Percentiles rank a stretch among this genome's conserved stretches.
These are phyloP conservation scores for Notodonta dromedarius DNA, from an alignment of 2,888 invertebrate species.

Conservation along the genomic window DNA sequence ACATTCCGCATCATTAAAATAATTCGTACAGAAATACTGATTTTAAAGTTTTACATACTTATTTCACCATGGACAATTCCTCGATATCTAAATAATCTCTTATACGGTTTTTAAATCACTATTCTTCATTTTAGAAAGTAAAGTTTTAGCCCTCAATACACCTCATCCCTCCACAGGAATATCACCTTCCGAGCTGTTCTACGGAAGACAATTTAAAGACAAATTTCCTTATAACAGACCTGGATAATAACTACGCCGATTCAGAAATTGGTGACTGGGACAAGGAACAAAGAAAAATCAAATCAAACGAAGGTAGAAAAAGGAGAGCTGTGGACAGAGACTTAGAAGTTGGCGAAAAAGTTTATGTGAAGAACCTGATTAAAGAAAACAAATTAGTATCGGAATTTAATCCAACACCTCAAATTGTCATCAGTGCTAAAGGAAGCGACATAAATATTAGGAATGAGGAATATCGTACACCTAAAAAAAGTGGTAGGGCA, in stretches of 20 bases:
- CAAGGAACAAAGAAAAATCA: conserved; percentile 22
- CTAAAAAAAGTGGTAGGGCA: conserved; percentile 27
- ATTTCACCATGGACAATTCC: no score
- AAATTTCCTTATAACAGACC: conserved; percentile 26
- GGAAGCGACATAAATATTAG: conserved; percentile 18
- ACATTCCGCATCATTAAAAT: no score
- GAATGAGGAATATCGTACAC: conserved; percentile 23
- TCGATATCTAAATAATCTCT: no score
- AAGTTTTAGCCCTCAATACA: conserved; percentile 11
- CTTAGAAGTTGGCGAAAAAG: conserved; percentile 23
- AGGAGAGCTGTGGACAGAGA: conserved; percentile 16
- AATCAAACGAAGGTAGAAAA: conserved; percentile 22
- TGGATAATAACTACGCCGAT: conserved; percentile 16
- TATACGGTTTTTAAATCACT: no score
- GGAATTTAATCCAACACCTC: conserved; percentile 19
- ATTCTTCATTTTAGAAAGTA: no score
- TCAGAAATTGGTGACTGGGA: conserved; percentile 32
- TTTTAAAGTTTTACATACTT: no score
- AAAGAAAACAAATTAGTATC: conserved; percentile 20
- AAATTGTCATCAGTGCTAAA: conserved; percentile 15
- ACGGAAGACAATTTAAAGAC: conserved; percentile 35
- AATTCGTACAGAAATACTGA: no score
- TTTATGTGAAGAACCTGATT: conserved; percentile 24
- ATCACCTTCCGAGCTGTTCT: conserved; percentile 37
- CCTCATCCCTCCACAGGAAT: conserved; percentile 45